phyloP scores from a whole-genome alignment of 2,797 vertebrate genomes.

The Eulemur rubriventer region DNA sequence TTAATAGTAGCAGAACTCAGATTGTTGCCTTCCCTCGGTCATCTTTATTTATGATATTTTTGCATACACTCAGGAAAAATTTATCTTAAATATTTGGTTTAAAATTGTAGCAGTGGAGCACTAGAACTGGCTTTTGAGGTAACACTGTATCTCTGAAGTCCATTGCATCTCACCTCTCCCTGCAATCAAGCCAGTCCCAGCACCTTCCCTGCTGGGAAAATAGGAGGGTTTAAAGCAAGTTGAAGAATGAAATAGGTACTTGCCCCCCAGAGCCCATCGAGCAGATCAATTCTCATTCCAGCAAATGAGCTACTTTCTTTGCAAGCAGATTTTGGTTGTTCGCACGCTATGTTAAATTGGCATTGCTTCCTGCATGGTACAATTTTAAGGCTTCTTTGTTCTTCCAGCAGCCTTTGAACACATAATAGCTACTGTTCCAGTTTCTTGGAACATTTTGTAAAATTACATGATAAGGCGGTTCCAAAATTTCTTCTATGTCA shows the following conservation, averaged over 20 bases:
- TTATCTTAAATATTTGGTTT: background rate
- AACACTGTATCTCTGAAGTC: background rate
- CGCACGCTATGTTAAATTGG: background rate
- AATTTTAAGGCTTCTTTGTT: background rate
- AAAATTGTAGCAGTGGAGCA: background rate
- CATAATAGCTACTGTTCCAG: background rate
- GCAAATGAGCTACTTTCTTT: background rate
- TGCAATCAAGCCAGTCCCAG: background rate
- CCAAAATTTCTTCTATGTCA: background rate
- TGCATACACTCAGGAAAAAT: background rate
- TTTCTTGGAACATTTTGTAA: constrained; percentile 45
- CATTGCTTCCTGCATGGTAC: background rate
- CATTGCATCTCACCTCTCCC: background rate
- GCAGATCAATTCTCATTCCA: no score
- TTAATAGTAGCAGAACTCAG: background rate
- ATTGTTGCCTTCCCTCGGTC: background rate
- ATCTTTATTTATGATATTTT: constrained; percentile 34
- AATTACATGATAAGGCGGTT: background rate
- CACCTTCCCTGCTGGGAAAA: background rate
- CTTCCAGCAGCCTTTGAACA: constrained; percentile 20
- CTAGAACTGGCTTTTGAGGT: background rate
- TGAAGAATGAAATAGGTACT: background rate
- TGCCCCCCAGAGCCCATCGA: background rate
- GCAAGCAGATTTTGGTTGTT: background rate
- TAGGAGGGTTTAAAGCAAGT: background rate